Percentiles rank a stretch among this genome's conserved stretches.
Conservation (phyloP, 2,888 invertebrate species). For the Tupiocoris notatus region DNA sequence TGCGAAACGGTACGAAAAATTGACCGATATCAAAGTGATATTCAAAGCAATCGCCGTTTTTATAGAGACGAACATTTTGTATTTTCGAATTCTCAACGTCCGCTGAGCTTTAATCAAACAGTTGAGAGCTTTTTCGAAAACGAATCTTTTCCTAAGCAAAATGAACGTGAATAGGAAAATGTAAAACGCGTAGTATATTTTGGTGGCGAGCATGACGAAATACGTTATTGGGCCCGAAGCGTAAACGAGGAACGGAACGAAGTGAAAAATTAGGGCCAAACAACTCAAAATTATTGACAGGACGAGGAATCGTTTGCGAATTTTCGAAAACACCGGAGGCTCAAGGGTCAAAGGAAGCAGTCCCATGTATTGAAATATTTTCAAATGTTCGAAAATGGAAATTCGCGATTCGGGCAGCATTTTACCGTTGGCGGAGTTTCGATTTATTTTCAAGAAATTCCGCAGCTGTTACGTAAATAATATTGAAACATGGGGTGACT, state of each 20-base stretch:
- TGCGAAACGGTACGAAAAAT: background rate
- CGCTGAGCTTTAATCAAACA: background rate
- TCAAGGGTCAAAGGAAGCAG: background rate
- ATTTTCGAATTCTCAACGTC: background rate
- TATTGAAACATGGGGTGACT: no score
- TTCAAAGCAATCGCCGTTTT: background rate
- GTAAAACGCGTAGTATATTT: background rate
- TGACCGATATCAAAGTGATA: background rate
- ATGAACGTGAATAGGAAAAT: background rate
- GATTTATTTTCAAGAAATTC: no score
- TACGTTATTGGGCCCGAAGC: background rate
- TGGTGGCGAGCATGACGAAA: background rate
- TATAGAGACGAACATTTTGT: background rate
- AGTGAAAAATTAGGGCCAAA: background rate
- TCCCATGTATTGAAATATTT: background rate
- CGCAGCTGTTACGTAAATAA: no score
- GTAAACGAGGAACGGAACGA: background rate
- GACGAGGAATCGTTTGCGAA: background rate
- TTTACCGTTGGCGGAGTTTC: no score
- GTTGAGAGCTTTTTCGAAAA: background rate
- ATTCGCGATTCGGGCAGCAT: no score
- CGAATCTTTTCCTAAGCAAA: background rate
- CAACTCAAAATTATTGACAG: background rate
- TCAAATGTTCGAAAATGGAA: background rate
- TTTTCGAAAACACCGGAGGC: background rate